A percentile compares a stretch with the other conserved stretches of the same genome.
These are phyloP conservation scores for Microctenopoma lineatum DNA, from an alignment of 2,797 vertebrate species.

Conservation along the genomic window DNA sequence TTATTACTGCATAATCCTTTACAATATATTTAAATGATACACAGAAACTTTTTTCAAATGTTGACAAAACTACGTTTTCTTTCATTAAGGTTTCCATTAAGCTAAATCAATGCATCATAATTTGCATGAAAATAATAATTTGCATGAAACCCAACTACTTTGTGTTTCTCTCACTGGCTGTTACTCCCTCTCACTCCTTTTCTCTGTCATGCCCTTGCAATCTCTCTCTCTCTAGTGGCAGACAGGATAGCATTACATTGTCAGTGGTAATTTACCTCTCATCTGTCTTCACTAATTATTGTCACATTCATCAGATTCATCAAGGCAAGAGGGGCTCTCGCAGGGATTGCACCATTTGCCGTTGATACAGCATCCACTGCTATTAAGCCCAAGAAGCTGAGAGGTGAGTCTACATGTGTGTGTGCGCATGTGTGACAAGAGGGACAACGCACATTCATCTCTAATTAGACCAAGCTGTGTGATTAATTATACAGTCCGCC, in stretches of 20 bases:
- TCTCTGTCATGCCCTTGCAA: conserved; percentile 31
- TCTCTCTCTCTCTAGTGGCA: conserved; percentile 52
- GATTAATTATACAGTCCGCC: conserved; percentile 99
- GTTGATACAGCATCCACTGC: conserved; percentile 99
- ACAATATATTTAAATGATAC: conserved; percentile 7
- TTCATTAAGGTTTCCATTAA: conserved; percentile 48
- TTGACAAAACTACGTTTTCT: conserved; percentile 31
- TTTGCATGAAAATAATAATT: conserved; percentile 75
- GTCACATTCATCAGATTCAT: conserved; percentile 99
- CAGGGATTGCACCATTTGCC: conserved; percentile 94
- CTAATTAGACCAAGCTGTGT: conserved; percentile 99
- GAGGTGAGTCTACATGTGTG: conserved; percentile 47
- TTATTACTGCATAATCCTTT: conserved; percentile 17
- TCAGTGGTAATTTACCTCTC: conserved; percentile 99
- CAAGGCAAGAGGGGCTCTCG: conserved; percentile 96
- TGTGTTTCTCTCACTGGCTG: conserved; percentile 64
- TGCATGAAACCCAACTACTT: conserved; percentile 64
- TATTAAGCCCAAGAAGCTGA: conserved; percentile 83
- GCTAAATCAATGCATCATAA: conserved; percentile 50
- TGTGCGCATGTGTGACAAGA: conserved; percentile 81
- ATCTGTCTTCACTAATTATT: conserved; percentile 99
- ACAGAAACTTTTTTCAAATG: conserved; percentile 6
- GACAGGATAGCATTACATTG: conserved; percentile 94
- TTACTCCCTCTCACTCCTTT: conserved; percentile 15
- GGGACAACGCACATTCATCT: conserved; percentile 99